Evolutionary conservation across 2,113 vertebrate genomes (phyloP).

Genomic region (Sporophila hypoxantha): DNA sequence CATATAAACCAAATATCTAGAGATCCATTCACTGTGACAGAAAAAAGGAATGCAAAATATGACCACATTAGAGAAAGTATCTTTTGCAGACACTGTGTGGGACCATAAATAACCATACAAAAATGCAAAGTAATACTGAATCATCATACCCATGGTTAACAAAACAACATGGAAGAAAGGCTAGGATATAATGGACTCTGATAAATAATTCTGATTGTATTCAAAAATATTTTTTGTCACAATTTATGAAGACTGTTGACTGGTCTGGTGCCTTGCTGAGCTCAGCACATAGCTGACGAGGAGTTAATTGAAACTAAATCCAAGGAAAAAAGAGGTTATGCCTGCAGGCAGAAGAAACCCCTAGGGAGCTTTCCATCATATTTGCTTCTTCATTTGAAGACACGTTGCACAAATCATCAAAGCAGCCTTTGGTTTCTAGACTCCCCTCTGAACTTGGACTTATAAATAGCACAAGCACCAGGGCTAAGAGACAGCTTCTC

Average conservation of each 20-base stretch:
- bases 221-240: slow-evolving; percentile 11
- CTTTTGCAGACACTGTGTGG: neutral
- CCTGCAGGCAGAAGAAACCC: slow-evolving; percentile 26
- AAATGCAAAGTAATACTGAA: neutral
- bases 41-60: neutral
- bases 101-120: neutral
- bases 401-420: slow-evolving; percentile 12
- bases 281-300: neutral
- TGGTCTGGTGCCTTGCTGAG: neutral
- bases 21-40: neutral
- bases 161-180: neutral
- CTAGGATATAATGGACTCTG: neutral
- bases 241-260: neutral
- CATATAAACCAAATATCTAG: neutral
- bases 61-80: neutral
- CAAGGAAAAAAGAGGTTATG: slow-evolving; percentile 17
- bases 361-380: slow-evolving; percentile 34
- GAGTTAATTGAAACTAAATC: slow-evolving; percentile 50
- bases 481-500: neutral
- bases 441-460: slow-evolving; percentile 1
- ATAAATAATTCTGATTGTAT: neutral
- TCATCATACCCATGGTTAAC: neutral
- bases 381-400: slow-evolving; percentile 14
- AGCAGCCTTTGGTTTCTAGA: slow-evolving; percentile 23
- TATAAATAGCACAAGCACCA: slow-evolving; percentile 9